Base-by-base conservation (phyloP, 2,888 invertebrate genomes). In the Saturnia pavonia region DNA sequence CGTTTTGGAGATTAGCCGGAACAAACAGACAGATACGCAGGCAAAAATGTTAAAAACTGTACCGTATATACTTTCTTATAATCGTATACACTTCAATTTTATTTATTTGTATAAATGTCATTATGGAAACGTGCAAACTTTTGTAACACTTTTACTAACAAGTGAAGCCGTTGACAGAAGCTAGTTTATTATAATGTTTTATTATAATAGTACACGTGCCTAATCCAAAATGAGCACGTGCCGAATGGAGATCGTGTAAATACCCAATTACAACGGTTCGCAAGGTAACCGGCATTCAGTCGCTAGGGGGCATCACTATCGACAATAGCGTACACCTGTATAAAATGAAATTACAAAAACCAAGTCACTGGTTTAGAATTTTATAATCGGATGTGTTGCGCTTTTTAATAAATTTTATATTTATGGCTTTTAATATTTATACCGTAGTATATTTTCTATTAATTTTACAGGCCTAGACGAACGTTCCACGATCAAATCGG, bases 351-450 rank as follows among this genome's bases (percentile, higher is more conserved):
- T 60, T 16, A 19, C 11, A 27, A 69, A 16, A 14, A 11, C n/a
- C 65, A 40, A 65, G 65, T 69, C 69, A 69, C 25, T 63, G 60
- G 45, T 25, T 69, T 27, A 69, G 63, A 69, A 69, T 45, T 54
- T 69, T 69, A 60, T 42, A 69, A 69, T 69, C 60, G 42, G 63
- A 34, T 60, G 42, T 69, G 60, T 57, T 43, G 60, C 60, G 60
- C 69, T 60, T 60, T 69, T 69, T 69, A 43, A 43, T 40, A n/a
- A 27, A 8, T 22, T 25, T 22, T 1, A n/a, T 54, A n/a, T 54
- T n/a, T 54, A 54, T 48, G 48, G 7, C 19, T 48, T 48, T 48
- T 34, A 34, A 34, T 34, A 34, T 34, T 6, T 34, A 34, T 6
- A 34, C 34, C 34, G 2, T 34, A 34, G 34, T 34, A 34, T 34